Percentiles rank a stretch among this genome's conserved stretches.
Evolutionary conservation across 1,140 invertebrate genomes (phyloP).

Genomic region (Nixonia krombeini): DNA sequence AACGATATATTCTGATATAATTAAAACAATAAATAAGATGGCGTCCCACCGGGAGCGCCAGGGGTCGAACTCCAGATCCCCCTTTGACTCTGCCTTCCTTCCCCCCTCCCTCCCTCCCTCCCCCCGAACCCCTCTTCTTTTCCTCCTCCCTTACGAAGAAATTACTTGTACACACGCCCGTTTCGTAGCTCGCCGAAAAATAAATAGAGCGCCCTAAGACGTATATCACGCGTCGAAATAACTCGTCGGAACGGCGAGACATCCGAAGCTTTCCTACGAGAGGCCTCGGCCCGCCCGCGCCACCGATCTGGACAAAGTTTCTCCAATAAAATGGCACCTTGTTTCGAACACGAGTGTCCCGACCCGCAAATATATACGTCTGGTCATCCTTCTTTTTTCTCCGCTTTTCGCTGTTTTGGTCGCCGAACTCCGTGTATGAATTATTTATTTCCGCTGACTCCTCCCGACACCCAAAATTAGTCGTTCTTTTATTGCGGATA

Average conservation of each 20-base stretch:
- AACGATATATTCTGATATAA: conserved; percentile 73
- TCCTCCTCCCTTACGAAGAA: conserved; percentile 32
- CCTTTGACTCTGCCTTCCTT: conserved; percentile 25
- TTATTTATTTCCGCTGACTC: conserved; percentile 38
- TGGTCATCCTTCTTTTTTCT: not conserved
- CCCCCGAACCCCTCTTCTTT: conserved; percentile 22
- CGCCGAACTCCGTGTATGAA: conserved; percentile 12
- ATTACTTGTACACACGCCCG: conserved; percentile 30
- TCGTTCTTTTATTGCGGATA: conserved; percentile 13
- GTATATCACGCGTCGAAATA: conserved; percentile 53
- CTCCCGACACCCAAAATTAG: conserved; percentile 35
- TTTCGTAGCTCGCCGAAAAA: conserved; percentile 40
- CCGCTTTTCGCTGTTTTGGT: not conserved
- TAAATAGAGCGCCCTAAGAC: conserved; percentile 50
- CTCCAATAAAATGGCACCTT: conserved; percentile 37
- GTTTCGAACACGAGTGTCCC: conserved; percentile 10
- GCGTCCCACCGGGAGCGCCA: conserved; percentile 68
- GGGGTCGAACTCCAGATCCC: conserved; percentile 62
- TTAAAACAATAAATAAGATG: conserved; percentile 74
- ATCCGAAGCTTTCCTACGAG: conserved; percentile 15
- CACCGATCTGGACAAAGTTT: conserved; percentile 35
- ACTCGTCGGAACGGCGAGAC: conserved; percentile 38
- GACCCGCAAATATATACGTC: conserved; percentile 2
- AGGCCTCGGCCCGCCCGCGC: conserved; percentile 32
- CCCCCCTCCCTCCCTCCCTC: conserved; percentile 10